These are phyloP conservation scores for Daboia siamensis DNA, from an alignment of 2,113 vertebrate species.

Conservation along the genomic window DNA sequence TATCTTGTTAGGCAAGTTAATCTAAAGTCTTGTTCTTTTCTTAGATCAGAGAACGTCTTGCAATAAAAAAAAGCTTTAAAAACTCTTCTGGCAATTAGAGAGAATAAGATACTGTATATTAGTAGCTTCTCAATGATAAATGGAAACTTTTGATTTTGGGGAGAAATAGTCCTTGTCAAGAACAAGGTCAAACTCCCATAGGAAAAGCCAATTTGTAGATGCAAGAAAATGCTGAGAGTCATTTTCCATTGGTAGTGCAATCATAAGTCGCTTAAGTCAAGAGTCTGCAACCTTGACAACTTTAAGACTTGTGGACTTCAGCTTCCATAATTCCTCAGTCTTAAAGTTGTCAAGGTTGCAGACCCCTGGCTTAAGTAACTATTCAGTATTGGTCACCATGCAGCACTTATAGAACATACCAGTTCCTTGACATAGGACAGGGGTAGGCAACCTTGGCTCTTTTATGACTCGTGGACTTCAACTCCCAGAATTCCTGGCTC, in stretches of 20 bases:
- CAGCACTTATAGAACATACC: background rate
- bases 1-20: background rate
- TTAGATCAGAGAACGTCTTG: background rate
- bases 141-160: background rate
- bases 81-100: background rate
- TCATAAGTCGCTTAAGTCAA: background rate
- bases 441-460: too few species aligned
- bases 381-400: background rate
- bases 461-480: too few species aligned
- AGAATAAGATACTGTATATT: too few species aligned
- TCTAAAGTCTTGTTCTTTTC: background rate
- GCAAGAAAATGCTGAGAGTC: background rate
- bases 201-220: background rate
- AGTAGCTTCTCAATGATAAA: background rate
- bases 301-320: too few species aligned
- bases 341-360: too few species aligned
- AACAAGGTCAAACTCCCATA: background rate
- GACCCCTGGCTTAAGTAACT: background rate
- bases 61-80: background rate
- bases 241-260: background rate
- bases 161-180: background rate
- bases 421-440: background rate
- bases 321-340: too few species aligned
- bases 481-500: too few species aligned
- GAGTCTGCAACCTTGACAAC: too few species aligned